These are phyloP conservation scores for Antidorcas marsupialis DNA, from an alignment of 2,113 vertebrate genomes.

Conservation along the genomic window DNA sequence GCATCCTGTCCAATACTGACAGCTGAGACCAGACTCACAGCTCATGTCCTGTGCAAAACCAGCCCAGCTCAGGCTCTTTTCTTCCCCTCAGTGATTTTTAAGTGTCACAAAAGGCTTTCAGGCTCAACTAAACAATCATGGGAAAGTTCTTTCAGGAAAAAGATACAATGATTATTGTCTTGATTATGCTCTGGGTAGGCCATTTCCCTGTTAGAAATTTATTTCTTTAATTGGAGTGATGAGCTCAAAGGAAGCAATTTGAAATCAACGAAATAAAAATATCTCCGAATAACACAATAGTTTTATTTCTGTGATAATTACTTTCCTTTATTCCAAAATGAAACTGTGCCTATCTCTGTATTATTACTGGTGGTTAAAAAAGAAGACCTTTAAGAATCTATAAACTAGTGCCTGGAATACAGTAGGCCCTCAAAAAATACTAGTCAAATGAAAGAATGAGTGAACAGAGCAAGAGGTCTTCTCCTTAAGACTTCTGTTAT, in stretches of 20 bases:
- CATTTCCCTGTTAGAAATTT: constrained; percentile 1
- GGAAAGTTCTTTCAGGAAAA: constrained; percentile 35
- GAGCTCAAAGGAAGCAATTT: constrained; percentile 4
- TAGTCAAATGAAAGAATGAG: background rate
- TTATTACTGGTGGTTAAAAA: background rate
- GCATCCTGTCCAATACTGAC: constrained; percentile 41
- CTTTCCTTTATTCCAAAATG: background rate
- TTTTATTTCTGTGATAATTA: constrained; percentile 9
- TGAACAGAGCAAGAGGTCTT: background rate
- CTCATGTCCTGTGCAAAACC: background rate
- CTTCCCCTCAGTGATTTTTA: constrained; percentile 24
- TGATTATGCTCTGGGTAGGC: background rate
- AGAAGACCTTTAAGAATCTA: background rate
- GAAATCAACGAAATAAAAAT: constrained; percentile 24
- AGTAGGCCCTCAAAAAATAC: background rate
- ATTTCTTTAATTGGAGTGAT: background rate
- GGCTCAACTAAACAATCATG: constrained; percentile 47
- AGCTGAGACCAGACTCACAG: constrained; percentile 1
- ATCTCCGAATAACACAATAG: background rate
- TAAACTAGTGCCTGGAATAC: background rate
- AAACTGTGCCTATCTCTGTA: background rate
- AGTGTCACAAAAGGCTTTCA: constrained; percentile 45
- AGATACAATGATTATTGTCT: constrained; percentile 18
- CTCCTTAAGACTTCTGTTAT: background rate
- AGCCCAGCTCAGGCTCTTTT: background rate